Conservation (phyloP, 2,113 vertebrate genomes). For the Cinclus mexicanus region DNA sequence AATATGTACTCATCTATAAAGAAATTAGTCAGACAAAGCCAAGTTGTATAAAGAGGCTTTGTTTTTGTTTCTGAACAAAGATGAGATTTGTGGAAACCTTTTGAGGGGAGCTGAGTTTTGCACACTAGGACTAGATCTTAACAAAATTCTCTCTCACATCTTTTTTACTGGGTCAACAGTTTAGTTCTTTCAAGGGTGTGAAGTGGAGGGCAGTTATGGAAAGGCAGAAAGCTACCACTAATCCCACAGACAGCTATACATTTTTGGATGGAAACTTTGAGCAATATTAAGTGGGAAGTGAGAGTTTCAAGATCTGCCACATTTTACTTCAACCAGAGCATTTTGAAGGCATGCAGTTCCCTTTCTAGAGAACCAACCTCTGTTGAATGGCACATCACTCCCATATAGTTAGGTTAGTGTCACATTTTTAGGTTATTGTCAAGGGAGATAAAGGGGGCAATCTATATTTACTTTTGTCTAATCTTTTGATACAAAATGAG, state of each 20-base stretch:
- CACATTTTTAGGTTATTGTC: not conserved
- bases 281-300: not conserved
- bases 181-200: not conserved
- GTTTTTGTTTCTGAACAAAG: not conserved
- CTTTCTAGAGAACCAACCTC: not conserved
- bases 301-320: not conserved
- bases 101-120: not conserved
- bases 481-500: not conserved
- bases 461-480: not conserved
- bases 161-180: not conserved
- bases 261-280: not conserved
- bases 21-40: not conserved
- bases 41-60: not conserved
- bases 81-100: not conserved
- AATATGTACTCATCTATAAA: not conserved
- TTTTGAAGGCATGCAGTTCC: not conserved
- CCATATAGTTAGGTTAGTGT: not conserved
- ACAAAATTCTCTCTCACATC: not conserved
- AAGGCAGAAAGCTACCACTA: not conserved
- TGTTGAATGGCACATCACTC: not conserved
- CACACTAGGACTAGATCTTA: not conserved
- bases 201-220: not conserved
- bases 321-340: not conserved
- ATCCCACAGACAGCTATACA: not conserved
- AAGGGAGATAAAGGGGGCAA: not conserved